phyloP scores from a whole-genome alignment of 2,113 vertebrate genomes.

The Pungitius pungitius region DNA sequence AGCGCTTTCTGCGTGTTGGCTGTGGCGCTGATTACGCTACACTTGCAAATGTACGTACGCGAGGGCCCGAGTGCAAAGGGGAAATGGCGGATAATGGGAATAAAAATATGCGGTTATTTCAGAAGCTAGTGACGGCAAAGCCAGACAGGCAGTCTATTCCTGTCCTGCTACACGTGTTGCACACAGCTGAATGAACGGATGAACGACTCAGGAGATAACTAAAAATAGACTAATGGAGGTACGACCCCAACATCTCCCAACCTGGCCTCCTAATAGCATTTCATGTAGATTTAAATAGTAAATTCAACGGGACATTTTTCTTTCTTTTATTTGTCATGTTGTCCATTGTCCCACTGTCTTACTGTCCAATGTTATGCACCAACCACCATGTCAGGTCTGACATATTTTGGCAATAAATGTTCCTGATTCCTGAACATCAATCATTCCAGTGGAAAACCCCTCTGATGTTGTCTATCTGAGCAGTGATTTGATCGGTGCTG shows the following conservation, averaged over 20 bases:
- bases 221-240: background rate
- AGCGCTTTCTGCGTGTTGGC: too few species aligned
- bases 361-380: too few species aligned
- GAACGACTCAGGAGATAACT: background rate
- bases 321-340: too few species aligned
- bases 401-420: too few species aligned
- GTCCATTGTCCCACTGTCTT: too few species aligned
- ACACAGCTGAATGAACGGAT: background rate
- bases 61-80: background rate
- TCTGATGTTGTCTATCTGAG: background rate
- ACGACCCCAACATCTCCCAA: background rate
- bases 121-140: background rate
- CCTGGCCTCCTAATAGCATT: background rate
- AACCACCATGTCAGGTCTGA: too few species aligned
- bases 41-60: too few species aligned
- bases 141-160: slow-evolving; percentile 16
- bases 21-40: too few species aligned
- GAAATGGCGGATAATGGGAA: background rate
- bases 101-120: background rate
- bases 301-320: too few species aligned
- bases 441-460: background rate
- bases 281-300: background rate
- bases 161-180: background rate
- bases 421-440: background rate
- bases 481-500: background rate